Base-by-base conservation (phyloP, 2,113 vertebrate species). In the Columba livia region DNA sequence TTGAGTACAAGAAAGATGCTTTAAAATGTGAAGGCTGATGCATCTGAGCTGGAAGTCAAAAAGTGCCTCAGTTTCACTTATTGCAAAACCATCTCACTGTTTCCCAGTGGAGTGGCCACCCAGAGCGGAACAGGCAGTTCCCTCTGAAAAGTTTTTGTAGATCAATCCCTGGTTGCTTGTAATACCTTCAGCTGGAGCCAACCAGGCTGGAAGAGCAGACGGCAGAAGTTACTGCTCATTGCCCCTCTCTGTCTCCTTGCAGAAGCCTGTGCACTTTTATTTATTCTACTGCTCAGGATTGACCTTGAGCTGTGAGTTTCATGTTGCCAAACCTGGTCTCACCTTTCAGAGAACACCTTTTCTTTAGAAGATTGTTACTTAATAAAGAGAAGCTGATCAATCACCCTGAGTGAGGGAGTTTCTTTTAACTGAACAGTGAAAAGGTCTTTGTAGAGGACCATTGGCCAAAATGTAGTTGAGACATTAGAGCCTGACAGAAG, bases 311-410 rank as follows among this genome's bases (percentile, higher is more conserved):
- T 79, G 25, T 3, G 11, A n/a, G 50, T n/a, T 79, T 84, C 34
- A 51, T 38, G 81, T 12, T 60, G 31, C 25, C 36, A 85, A 64
- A 50, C n/a, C 71, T 47, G 32, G 13, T 51, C 32, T 32, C 38
- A 74, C 16, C 69, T 80, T 58, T 73, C 74, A 86, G 79, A 85
- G 34, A 51, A 74, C 21, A 69, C 38, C 57, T 92, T 91, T 77
- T 66, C 20, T 48, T 87, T 58, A 9, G 72, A 65, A 23, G 17
- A 56, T 44, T 66, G 42, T 89, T 88, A 61, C 25, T 42, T 79
- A 36, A 26, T 44, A 88, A 32, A 53, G 25, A 70, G 38, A 32
- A 77, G 17, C 23, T 79, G n/a, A 65, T 82, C 6, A 5, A 15
- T 73, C 67, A 34, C 24, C 15, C 24, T 7, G 6, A 42, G 34